These are phyloP conservation scores for Phodopus roborovskii DNA, from an alignment of 2,113 vertebrate genomes.

Conservation along the genomic window DNA sequence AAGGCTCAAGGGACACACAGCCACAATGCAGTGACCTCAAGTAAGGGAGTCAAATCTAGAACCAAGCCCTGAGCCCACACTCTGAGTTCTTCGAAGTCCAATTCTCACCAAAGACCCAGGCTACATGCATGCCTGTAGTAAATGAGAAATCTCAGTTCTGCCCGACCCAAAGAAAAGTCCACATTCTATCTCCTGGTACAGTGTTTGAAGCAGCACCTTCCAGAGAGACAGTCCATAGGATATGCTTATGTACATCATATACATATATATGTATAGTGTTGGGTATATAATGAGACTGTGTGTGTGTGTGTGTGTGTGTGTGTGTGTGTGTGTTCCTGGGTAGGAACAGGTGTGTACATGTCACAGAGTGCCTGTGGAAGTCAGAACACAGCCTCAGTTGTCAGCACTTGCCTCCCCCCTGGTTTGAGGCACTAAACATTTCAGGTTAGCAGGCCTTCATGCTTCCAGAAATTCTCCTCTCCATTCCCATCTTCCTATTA, in stretches of 20 bases:
- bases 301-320: background rate
- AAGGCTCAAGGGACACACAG: background rate
- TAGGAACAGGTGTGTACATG: background rate
- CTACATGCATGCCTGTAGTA: background rate
- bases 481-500: background rate
- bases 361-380: background rate
- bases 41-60: background rate
- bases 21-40: too few relatives aligned
- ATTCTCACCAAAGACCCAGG: background rate
- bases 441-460: background rate
- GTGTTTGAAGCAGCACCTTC: background rate
- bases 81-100: too few relatives aligned
- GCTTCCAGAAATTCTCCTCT: too few relatives aligned
- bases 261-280: background rate
- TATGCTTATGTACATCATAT: background rate
- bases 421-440: background rate
- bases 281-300: background rate
- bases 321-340: background rate
- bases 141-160: background rate
- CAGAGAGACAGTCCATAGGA: too few relatives aligned
- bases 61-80: rapidly evolving
- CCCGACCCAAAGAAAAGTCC: background rate
- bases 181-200: background rate
- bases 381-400: background rate
- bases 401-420: background rate